Conservation (phyloP, 2,113 vertebrate genomes). For the Myrmecobius fasciatus region DNA sequence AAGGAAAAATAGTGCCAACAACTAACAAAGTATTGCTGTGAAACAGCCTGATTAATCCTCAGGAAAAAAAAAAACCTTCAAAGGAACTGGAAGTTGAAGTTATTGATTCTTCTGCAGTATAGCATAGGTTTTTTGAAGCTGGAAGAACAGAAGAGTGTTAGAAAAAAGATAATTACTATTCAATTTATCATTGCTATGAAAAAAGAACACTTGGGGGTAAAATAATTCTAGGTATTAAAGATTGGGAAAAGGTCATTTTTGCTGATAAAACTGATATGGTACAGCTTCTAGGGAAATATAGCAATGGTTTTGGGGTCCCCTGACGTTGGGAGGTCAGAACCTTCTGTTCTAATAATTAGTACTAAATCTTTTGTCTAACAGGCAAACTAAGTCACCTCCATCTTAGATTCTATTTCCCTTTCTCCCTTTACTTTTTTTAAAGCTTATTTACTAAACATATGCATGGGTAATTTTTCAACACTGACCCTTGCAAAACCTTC, state of each 20-base stretch:
- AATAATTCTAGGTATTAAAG: neutral
- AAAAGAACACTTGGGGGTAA: neutral
- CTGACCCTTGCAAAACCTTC: no score
- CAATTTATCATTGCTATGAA: neutral
- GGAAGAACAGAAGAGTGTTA: neutral
- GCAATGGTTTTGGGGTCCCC: no score
- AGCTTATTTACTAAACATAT: no score
- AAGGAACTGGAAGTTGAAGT: neutral
- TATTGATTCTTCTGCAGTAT: neutral
- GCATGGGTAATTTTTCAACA: no score
- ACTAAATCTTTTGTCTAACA: no score
- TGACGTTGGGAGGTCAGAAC: no score
- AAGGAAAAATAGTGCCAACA: neutral
- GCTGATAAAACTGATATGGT: neutral
- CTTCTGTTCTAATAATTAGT: no score
- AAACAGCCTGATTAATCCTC: neutral
- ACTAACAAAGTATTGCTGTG: neutral
- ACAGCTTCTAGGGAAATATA: no score
- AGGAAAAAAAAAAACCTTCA: neutral
- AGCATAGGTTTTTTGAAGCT: neutral
- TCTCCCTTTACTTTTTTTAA: no score
- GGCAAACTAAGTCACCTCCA: no score
- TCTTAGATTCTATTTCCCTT: no score
- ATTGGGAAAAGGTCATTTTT: neutral
- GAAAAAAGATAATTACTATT: neutral